Evolutionary conservation across 1,140 invertebrate genomes (phyloP).

Genomic region (Onthophagus taurus): DNA sequence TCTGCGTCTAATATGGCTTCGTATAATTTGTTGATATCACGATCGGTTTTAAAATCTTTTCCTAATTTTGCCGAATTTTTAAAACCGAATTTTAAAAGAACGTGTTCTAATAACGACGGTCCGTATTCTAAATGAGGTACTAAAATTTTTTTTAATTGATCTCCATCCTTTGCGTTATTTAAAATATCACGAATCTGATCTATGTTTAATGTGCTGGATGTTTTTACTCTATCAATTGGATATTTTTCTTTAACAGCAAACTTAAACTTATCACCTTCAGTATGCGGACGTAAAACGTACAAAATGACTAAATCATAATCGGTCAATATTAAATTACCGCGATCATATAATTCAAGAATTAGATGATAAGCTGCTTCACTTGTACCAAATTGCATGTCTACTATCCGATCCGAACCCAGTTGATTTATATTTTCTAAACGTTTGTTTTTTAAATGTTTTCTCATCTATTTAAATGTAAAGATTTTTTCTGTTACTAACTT

Average conservation of each 20-base stretch:
- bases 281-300: conserved; percentile 87
- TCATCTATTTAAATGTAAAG: conserved; percentile 58
- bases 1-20: conserved; percentile 63
- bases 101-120: conserved; percentile 82
- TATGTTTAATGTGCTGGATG: conserved; percentile 41
- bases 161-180: conserved; percentile 57
- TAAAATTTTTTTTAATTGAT: conserved; percentile 77
- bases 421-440: conserved; percentile 79
- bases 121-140: conserved; percentile 78
- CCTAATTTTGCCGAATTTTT: conserved; percentile 35
- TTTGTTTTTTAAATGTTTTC: conserved; percentile 97
- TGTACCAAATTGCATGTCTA: conserved; percentile 90
- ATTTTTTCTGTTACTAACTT: conserved; percentile 12
- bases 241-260: conserved; percentile 90
- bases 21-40: conserved; percentile 57
- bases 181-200: conserved; percentile 46
- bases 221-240: conserved; percentile 66
- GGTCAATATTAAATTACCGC: conserved; percentile 92
- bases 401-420: conserved; percentile 78
- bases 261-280: conserved; percentile 85
- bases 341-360: conserved; percentile 93
- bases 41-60: conserved; percentile 56
- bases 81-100: conserved; percentile 64
- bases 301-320: conserved; percentile 87
- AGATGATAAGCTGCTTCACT: conserved; percentile 93